Conservation (phyloP, 2,797 vertebrate genomes). For the Eurystomus glaucurus region DNA sequence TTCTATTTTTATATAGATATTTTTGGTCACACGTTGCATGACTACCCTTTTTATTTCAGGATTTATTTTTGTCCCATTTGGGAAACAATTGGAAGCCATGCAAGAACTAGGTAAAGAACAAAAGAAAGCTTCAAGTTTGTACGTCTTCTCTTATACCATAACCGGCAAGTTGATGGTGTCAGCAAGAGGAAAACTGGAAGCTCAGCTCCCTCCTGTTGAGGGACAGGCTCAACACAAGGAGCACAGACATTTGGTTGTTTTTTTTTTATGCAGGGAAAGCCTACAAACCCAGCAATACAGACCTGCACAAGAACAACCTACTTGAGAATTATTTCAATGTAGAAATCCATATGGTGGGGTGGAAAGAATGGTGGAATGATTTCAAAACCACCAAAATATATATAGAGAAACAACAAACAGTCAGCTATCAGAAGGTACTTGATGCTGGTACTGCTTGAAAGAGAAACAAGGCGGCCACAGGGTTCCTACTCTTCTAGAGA, state of each 20-base stretch:
- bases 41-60: not conserved
- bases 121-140: not conserved
- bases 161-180: not conserved
- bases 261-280: not conserved
- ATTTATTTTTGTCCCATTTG: constrained; percentile 8
- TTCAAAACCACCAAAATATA: not conserved
- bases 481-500: not conserved
- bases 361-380: not conserved
- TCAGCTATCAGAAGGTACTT: not conserved
- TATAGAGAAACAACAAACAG: not conserved
- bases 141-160: not conserved
- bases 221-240: not conserved
- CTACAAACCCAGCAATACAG: not conserved
- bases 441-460: not conserved
- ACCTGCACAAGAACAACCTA: not conserved
- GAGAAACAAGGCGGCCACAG: not conserved
- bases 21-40: constrained; percentile 18
- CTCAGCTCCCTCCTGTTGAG: not conserved
- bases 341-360: not conserved
- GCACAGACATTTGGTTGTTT: accelerated
- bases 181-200: constrained; percentile 13
- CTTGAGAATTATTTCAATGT: not conserved
- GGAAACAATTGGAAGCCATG: not conserved
- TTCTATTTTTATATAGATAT: constrained; percentile 44
- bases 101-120: constrained; percentile 20